Evolutionary conservation across 92 coral and sea anemone genomes (phyloP), one percentile per base, ranked within the genome.

Genomic region (Porites evermanni): DNA sequence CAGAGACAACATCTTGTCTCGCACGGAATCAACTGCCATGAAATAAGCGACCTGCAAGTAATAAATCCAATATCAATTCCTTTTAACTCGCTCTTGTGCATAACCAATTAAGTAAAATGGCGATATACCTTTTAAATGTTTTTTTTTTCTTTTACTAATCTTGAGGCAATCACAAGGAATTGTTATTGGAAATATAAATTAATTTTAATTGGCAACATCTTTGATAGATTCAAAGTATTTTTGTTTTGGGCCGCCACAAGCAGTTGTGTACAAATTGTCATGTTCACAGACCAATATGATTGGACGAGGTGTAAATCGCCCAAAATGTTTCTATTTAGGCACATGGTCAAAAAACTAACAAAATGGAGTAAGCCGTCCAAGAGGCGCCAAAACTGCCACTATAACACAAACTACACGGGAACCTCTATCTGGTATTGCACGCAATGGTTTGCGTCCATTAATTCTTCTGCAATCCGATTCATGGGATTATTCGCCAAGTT

Each of bases 381-480:
- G 38, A 13, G 79, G 86, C 86, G 79, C 79, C 86, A 72, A 59
- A 16, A 20, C 63, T 38, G 78, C 71, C 79, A 71, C 79, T 72
- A 83, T 73, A 74, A 72, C 70, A 24, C 74, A 73, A 63, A 73
- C 51, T 7, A 74, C 20, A 23, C 4, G 11, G 64, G 64, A 74
- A 72, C 72, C 63, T 73, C 20, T 74, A 13, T 53, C 47, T 7
- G n/a, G 59, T 70, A 4, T 11, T 20, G 87, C 87, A 83, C 80
- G 87, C 87, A 83, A 83, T 26, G 2, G n/a, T 60, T 21, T 52
- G 16, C 51, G 7, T 63, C 74, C 87, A 65, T 73, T 61, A 74
- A 74, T 73, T 83, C 86, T 70, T 53, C 53, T 18, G 7, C 47
- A 38, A 38, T 38, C 47, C 47, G 47, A 38, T 38, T 38, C 59